phyloP scores from a whole-genome alignment of 2,113 vertebrate species.

The Leiothrix lutea region DNA sequence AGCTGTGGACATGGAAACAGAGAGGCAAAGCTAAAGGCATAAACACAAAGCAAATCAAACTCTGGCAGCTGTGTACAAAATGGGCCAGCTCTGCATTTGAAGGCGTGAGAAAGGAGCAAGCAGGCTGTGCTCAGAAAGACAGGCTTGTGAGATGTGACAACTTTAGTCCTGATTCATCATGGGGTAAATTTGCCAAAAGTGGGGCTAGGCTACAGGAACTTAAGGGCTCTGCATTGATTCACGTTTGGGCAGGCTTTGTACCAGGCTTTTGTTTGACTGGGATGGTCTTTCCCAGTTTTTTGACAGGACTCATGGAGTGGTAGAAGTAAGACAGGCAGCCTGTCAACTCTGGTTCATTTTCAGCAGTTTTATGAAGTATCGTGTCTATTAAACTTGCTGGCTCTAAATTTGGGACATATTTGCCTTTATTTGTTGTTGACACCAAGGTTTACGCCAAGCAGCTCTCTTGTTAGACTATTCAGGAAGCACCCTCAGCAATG shows the following conservation, averaged over 20 bases:
- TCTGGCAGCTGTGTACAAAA: conserved; percentile 26
- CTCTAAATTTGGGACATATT: background rate
- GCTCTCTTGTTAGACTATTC: background rate
- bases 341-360: background rate
- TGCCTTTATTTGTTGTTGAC: background rate
- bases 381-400: background rate
- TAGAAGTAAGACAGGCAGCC: background rate
- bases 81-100: background rate
- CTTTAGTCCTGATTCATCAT: conserved; percentile 16
- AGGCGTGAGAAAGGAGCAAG: conserved; percentile 44
- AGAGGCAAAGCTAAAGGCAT: conserved; percentile 41
- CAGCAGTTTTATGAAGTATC: background rate
- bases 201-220: background rate
- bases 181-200: background rate
- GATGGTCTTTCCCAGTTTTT: background rate
- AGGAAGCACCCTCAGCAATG: background rate
- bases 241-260: background rate
- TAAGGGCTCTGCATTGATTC: background rate
- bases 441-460: background rate
- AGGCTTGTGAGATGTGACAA: background rate
- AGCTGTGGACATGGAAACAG: background rate
- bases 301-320: background rate
- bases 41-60: conserved; percentile 43
- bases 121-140: background rate
- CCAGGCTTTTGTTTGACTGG: background rate